Evolutionary conservation across 2,797 vertebrate species (phyloP).

Genomic region (Coranthus polyacanthus): DNA sequence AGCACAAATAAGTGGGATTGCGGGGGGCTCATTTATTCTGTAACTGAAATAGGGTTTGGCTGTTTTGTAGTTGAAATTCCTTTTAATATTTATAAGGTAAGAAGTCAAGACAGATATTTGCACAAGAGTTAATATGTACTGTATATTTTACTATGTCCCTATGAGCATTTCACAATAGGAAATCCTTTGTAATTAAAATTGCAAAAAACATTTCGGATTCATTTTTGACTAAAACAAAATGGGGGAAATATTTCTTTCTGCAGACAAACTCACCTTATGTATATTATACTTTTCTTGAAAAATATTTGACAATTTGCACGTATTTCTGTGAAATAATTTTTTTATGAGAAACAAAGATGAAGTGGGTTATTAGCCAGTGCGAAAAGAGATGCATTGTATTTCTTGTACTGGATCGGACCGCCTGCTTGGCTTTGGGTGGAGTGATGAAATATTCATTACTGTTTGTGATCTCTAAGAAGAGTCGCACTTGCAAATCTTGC

Average conservation of each 20-base stretch:
- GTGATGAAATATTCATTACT: constrained; percentile 91
- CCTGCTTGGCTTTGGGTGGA: constrained; percentile 73
- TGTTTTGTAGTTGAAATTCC: constrained; percentile 4
- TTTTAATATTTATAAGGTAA: constrained; percentile 12
- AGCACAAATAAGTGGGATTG: constrained; percentile 65
- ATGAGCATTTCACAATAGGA: not conserved
- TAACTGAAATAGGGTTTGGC: constrained; percentile 24
- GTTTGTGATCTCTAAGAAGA: constrained; percentile 86
- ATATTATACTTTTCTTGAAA: constrained; percentile 18
- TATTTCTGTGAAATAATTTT: constrained; percentile 70
- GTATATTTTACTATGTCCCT: not conserved
- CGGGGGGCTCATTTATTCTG: constrained; percentile 32
- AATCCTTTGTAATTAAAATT: not conserved
- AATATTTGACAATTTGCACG: constrained; percentile 30
- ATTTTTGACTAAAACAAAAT: too few species aligned
- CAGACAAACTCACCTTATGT: too few species aligned
- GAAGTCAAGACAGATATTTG: not conserved
- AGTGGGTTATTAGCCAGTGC: constrained; percentile 84
- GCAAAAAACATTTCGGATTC: too few species aligned
- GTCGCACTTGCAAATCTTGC: constrained; percentile 83
- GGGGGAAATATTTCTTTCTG: too few species aligned
- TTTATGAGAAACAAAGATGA: constrained; percentile 61
- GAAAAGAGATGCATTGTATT: constrained; percentile 84
- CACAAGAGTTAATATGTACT: not conserved
- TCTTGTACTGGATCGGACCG: constrained; percentile 87